Base-by-base conservation (phyloP, 2,797 vertebrate species). In the Cetoscarus ocellatus region DNA sequence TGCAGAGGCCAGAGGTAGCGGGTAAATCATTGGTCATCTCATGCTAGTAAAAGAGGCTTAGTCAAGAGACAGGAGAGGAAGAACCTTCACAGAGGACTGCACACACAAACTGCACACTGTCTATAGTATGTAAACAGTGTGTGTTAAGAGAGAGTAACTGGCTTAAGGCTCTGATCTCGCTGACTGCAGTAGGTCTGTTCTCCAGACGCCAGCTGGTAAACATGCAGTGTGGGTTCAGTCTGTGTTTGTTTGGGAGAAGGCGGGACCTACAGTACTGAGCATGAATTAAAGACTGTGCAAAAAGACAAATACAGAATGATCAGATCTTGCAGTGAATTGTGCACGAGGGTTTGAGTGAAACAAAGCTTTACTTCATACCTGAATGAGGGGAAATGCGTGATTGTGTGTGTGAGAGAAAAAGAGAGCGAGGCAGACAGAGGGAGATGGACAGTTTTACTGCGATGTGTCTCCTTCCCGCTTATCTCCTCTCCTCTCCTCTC, bases 121-220 rank as follows among this genome's bases (percentile, higher is more conserved):
- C 86, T 78, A 61, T 76, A 77, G 77, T 88, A 82, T 83, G 90
- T 91, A 88, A 92, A 92, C 92, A 92, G 73, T 67, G 71, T 72
- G 87, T 76, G 84, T 85, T 82, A 76, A 78, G 59, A 68, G 81
- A 87, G 83, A 79, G 80, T 76, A 90, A 81, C 83, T 73, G 82
- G 83, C 82, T 90, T 82, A 85, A 81, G 67, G 67, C 83, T 89
- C 88, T 88, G 90, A 92, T 90, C 89, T 92, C 52, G 15, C 65
- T 70, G 77, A 78, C 84, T 88, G 78, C 86, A 76, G 77, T 84
- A 42, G 12, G 83, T 79, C 87, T 89, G 85, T 69, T 74, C 74
- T 85, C 72, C 83, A 90, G 94, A 94, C 88, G 89, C 91, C 92
- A 93, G 88, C 91, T 88, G 85, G 91, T 91, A 94, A 94, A 94